These are phyloP conservation scores for Chloebia gouldiae DNA, from an alignment of 2,113 vertebrate genomes.

Conservation along the genomic window DNA sequence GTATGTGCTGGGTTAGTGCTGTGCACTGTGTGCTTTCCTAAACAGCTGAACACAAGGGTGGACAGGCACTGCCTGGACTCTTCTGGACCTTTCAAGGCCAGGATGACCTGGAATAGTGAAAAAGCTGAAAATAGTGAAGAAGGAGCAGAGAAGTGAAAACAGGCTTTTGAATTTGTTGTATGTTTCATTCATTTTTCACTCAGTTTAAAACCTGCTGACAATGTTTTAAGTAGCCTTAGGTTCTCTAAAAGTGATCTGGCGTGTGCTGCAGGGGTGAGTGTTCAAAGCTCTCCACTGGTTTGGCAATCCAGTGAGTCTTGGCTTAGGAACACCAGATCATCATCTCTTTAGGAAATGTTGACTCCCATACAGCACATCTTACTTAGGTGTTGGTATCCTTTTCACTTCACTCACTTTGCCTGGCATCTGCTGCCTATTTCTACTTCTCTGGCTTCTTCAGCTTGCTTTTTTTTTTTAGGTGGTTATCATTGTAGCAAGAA, in stretches of 20 bases:
- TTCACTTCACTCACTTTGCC: background rate
- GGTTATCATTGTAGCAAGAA: background rate
- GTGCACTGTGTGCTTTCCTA: background rate
- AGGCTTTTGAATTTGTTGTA: background rate
- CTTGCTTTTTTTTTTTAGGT: background rate
- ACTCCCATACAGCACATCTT: background rate
- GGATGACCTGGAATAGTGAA: background rate
- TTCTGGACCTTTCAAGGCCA: background rate
- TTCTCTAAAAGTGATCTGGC: background rate
- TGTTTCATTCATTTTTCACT: background rate
- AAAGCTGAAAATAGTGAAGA: background rate
- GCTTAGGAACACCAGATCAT: background rate
- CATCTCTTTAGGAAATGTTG: background rate
- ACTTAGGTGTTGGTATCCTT: background rate
- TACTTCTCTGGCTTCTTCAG: background rate
- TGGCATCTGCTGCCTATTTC: background rate
- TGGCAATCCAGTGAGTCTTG: background rate
- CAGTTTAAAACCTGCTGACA: background rate
- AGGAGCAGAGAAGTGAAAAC: background rate
- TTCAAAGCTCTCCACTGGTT: background rate
- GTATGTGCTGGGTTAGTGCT: background rate
- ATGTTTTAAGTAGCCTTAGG: background rate
- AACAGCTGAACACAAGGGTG: background rate
- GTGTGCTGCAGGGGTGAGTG: background rate
- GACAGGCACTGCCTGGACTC: background rate